Evolutionary conservation across 2,113 vertebrate species (phyloP).

Genomic region (Sprattus sprattus): DNA sequence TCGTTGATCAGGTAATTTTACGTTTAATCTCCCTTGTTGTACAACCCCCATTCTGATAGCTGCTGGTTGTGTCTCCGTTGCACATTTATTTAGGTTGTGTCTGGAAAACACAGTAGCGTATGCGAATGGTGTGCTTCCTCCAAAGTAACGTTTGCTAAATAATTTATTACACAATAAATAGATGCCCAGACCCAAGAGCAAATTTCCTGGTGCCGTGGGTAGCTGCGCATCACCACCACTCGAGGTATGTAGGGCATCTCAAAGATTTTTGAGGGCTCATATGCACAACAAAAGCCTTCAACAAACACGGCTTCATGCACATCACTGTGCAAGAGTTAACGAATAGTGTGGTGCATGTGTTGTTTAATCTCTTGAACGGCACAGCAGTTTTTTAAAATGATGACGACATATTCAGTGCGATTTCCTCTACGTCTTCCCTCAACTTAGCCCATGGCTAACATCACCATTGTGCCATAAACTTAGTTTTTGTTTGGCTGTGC

Average conservation of each 20-base stretch:
- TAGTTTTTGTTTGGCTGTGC: background rate
- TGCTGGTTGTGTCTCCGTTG: background rate
- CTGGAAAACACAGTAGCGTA: background rate
- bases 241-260: conserved; percentile 9
- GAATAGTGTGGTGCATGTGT: background rate
- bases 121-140: background rate
- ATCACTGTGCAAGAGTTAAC: background rate
- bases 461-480: background rate
- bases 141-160: conserved; percentile 5
- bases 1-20: conserved; percentile 73
- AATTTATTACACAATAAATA: conserved; percentile 14
- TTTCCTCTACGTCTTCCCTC: background rate
- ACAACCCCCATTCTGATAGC: background rate
- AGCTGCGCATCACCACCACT: conserved; percentile 9
- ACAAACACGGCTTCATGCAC: background rate
- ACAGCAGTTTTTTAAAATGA: conserved; percentile 11
- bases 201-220: background rate
- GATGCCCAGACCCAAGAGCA: background rate
- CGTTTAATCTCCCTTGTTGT: conserved; percentile 10
- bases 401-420: conserved; percentile 12
- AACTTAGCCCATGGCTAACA: background rate
- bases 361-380: background rate
- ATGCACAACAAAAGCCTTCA: background rate
- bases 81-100: background rate
- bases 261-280: conserved; percentile 1